Evolutionary conservation across 2,113 vertebrate genomes (phyloP).

Genomic region (Calyptommatus sinebrachiatus): DNA sequence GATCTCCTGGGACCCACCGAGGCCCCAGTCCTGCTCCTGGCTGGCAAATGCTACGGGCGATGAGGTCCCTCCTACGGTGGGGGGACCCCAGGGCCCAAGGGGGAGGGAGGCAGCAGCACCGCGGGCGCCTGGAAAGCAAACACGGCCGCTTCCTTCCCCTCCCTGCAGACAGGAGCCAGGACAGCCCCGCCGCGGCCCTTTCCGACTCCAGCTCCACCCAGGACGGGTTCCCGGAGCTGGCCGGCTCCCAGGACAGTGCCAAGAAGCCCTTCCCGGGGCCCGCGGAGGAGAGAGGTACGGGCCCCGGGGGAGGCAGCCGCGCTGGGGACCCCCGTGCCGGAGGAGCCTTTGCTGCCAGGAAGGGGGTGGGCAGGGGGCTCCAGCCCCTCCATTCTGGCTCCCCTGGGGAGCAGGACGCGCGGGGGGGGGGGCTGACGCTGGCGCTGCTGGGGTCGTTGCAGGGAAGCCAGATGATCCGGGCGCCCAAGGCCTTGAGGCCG

Average conservation of each 20-base stretch:
- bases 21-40: too few relatives aligned
- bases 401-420: too few relatives aligned
- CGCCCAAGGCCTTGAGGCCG: conserved; percentile 13
- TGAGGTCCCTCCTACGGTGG: too few relatives aligned
- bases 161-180: conserved; percentile 91
- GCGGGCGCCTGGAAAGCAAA: conserved; percentile 1
- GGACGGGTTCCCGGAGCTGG: conserved; percentile 89
- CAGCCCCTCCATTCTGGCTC: too few relatives aligned
- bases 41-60: too few relatives aligned
- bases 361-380: too few relatives aligned
- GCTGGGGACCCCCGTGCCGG: neutral
- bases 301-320: too few relatives aligned
- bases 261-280: conserved; percentile 75
- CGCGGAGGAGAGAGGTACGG: conserved; percentile 80
- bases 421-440: too few relatives aligned
- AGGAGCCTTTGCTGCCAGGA: neutral
- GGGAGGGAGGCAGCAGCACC: conserved; percentile 1
- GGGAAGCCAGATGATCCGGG: too few relatives aligned
- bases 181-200: conserved; percentile 88
- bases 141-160: conserved; percentile 38
- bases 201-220: conserved; percentile 97
- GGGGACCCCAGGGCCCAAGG: neutral
- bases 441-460: too few relatives aligned
- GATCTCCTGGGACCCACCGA: too few relatives aligned
- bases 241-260: conserved; percentile 86